Base-by-base conservation (phyloP, 2,888 invertebrate species). In the Neoaliturus tenellus region DNA sequence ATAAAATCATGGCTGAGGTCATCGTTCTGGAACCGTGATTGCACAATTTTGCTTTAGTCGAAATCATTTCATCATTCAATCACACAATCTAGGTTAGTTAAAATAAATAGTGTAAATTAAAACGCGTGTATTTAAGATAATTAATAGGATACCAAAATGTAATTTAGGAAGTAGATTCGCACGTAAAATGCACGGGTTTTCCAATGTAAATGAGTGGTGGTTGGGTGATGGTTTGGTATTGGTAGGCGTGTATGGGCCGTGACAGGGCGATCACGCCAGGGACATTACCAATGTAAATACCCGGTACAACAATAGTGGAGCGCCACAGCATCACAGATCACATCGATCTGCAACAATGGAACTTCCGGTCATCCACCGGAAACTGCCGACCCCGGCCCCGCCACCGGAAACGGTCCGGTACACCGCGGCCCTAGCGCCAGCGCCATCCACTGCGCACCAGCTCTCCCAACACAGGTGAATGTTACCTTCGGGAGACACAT, bases 301-400 rank as follows among this genome's bases (percentile, higher is more conserved):
- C 51, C 58, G 48, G 51, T 14, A 23, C 39, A 55, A 82, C 71
- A 82, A 82, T 73, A 81, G 69, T 28, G 69, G 48, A 31, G 71
- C 67, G 67, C 58, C 48, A 41, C 82, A 82, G 82, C 82, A 71
- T 82, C 82, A 73, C 82, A 82, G 73, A 82, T 73, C 82, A 73
- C 48, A 73, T 73, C 82, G 35, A 82, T 73, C 35, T 35, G 69
- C 73, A 82, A 82, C 85, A 85, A 82, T 73, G 41, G 33, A 33
- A 55, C 73, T 73, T 82, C 82, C 82, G 82, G 82, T 58, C 71
- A 25, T 33, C 51, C 55, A 82, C 73, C 82, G 82, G 82, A 82
- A 73, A 73, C 55, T 51, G 31, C 55, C 55, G n/a, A 58, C 80
- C 39, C n/a, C 81, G 55, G 39, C 39, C 78, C 28, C 44, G 48